Evolutionary conservation across 2,797 vertebrate genomes (phyloP), one percentile per base, ranked within the genome.

Genomic region (Tachyglossus aculeatus): DNA sequence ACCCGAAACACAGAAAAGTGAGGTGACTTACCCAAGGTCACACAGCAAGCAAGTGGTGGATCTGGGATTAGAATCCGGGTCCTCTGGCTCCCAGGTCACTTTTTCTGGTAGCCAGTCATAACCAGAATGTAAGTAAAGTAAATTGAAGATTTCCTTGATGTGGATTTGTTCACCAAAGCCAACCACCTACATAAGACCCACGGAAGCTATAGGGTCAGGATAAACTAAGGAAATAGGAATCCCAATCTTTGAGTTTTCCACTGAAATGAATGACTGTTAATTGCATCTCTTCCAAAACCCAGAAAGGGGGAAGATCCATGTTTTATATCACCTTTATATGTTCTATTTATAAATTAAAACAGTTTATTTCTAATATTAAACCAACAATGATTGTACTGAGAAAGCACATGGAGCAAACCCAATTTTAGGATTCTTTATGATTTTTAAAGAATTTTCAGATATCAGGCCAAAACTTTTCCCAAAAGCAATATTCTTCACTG

Each of bases 401-500:
- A 25, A 25, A 68, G 47, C 56, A 56, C 32, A 53, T 38, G 77
- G 40, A 33, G 61, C 16, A 71, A 80, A 61, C 77, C 59, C 51
- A 70, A n/a, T 75, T 59, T 59, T 19, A 83, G 66, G 72, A 19
- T 69, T 21, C 54, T 71, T 76, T 65, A 58, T 71, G 50, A 66
- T 64, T 74, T 84, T 67, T 57, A 5, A 66, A 37, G 22, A 66
- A 53, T 76, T 54, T 69, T 56, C 65, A 33, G 77, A 80, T 51
- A 15, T 53, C 40, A 44, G 34, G 61, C 74, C 80, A 72, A 84
- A 83, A 43, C 1, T 68, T 68, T 55, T 56, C 45, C 33, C 32
- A 0, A 74, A 85, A 81, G 54, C 57, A 72, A 37, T 77, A 43
- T 76, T 74, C 59, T 62, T 38, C 64, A 54, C 29, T 62, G 6